Percentiles rank a stretch among this genome's conserved stretches.
Conservation (phyloP, 2,113 vertebrate species). For the Dasypus novemcinctus region DNA sequence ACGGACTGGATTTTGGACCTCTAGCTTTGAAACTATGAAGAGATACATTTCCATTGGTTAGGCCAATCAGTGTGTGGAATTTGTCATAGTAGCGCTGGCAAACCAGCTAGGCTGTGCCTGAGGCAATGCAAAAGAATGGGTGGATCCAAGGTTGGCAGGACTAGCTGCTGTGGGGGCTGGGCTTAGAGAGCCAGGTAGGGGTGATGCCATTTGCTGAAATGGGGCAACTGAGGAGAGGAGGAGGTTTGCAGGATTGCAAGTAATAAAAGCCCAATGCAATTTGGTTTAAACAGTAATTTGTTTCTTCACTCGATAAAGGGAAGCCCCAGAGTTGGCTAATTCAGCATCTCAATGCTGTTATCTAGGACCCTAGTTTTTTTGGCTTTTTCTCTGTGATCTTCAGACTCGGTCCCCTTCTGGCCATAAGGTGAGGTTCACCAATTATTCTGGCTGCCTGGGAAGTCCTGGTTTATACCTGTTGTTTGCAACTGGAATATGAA, state of each 20-base stretch:
- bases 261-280: not conserved
- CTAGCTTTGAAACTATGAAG: too few relatives aligned
- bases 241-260: not conserved
- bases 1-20: too few relatives aligned
- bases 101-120: too few relatives aligned
- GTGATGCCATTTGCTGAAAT: not conserved
- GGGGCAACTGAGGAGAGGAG: not conserved
- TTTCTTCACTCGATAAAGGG: not conserved
- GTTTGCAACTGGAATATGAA: not conserved
- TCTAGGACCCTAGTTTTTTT: not conserved
- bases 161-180: not conserved
- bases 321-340: not conserved
- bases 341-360: not conserved
- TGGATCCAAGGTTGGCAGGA: not conserved
- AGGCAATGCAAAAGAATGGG: not conserved
- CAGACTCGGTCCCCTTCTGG: not conserved
- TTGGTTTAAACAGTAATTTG: not conserved
- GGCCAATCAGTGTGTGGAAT: too few relatives aligned
- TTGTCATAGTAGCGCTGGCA: too few relatives aligned
- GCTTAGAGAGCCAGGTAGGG: not conserved
- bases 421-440: not conserved
- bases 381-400: not conserved
- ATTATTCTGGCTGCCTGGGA: not conserved
- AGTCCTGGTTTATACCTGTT: not conserved
- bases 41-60: too few relatives aligned